Evolutionary conservation across 2,113 vertebrate genomes (phyloP).

Genomic region (Microtus ochrogaster): DNA sequence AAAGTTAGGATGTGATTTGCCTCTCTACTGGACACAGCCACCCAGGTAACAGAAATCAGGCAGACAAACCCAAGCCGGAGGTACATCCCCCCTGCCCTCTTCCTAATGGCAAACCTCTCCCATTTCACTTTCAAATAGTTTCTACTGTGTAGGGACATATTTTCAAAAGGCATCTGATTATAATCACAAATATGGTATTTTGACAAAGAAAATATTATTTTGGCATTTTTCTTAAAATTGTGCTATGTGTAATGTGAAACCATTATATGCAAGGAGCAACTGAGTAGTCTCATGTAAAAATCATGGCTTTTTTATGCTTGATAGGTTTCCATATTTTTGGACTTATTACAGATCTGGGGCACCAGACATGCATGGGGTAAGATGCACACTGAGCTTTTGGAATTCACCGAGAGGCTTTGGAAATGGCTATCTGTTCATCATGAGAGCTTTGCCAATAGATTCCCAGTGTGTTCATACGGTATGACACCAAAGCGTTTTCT

Average conservation of each 20-base stretch:
- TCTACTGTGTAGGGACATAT: background rate
- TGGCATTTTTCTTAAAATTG: background rate
- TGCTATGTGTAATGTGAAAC: background rate
- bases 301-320: background rate
- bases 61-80: background rate
- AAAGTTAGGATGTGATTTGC: background rate
- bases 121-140: background rate
- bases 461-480: background rate
- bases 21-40: rapidly evolving
- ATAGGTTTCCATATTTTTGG: background rate
- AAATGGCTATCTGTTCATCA: background rate
- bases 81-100: too few relatives aligned
- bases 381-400: background rate
- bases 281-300: background rate
- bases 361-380: background rate
- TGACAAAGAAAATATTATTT: background rate
- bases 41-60: too few relatives aligned
- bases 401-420: background rate
- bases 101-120: background rate
- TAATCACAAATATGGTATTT: background rate
- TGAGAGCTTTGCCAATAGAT: background rate
- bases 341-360: background rate
- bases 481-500: slow-evolving; percentile 1
- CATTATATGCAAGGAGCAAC: background rate
- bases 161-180: background rate